Percentiles rank a stretch among this genome's conserved stretches.
phyloP scores from a whole-genome alignment of 2,797 vertebrate species.

The Helarctos malayanus region DNA sequence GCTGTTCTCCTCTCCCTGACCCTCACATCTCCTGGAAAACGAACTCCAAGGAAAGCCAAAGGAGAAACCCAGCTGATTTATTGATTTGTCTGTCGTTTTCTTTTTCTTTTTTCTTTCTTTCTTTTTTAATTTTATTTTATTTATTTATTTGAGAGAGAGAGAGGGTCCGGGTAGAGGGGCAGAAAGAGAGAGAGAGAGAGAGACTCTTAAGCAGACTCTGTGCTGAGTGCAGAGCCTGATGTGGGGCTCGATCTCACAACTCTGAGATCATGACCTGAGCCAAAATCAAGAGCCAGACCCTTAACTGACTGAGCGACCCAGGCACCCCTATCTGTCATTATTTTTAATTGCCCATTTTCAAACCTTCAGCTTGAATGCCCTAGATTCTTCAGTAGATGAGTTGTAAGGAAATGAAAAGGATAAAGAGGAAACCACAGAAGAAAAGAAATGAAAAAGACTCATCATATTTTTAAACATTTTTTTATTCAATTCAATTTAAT shows the following conservation, averaged over 20 bases:
- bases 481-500: not conserved
- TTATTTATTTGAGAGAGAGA: not conserved
- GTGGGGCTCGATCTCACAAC: not conserved
- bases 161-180: not conserved
- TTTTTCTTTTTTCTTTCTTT: not conserved
- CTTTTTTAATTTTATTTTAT: not conserved
- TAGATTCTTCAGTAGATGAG: conserved; percentile 39
- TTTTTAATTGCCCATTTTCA: not conserved
- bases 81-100: not conserved
- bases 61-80: not conserved
- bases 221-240: not conserved
- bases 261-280: not conserved
- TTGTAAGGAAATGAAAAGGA: not conserved
- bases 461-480: not conserved
- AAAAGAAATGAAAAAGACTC: not conserved
- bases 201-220: not conserved
- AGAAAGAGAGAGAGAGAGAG: not conserved
- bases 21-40: not conserved
- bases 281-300: not conserved
- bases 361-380: not conserved
- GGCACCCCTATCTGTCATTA: not conserved
- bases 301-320: not conserved
- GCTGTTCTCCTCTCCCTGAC: not conserved
- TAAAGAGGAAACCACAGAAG: not conserved
- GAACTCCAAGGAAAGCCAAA: not conserved